Base-by-base conservation (phyloP, 2,113 vertebrate genomes). In the Charadrius vociferus region DNA sequence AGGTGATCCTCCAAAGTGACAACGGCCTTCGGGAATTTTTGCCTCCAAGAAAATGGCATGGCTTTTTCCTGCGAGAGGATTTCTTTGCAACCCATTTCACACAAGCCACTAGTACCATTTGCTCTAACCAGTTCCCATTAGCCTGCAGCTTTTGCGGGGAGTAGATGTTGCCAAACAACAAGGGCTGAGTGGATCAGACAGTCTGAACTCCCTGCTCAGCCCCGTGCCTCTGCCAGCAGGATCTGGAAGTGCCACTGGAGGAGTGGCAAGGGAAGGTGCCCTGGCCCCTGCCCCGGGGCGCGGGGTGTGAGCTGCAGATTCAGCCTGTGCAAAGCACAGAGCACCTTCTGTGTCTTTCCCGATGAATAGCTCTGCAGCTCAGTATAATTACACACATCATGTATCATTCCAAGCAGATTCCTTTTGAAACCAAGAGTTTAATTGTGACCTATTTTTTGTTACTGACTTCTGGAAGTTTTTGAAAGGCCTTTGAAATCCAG, bases 391-490 rank as follows among this genome's bases (percentile, higher is more conserved):
- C 80, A 90, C 26, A 52, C 73, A 84, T 55, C 63, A 58, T 63
- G 47, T 59, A 77, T 89, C 84, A 53, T 81, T 59, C 73, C 80
- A 89, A 59, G 41, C 56, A 81, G 68, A 79, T 87, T 81, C 78
- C 63, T 92, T 93, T 86, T 74, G 62, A 90, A 95, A 88, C 30
- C 4, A 10, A 91, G 66, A 92, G 56, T 49, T 96, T 92, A 83
- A 81, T 61, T 93, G 74, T 81, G 84, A 93, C 89, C 94, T 97
- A 93, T 95, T 95, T 72, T 91, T 67, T 78, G 45, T 81, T 92
- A 90, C 36, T 0, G 1, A 36, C 41, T 85, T 66, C 84, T 39
- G 17, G 23, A 96, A 94, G 84, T 80, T 96, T 95, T 20, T 91
- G 58, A 83, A 93, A 95, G 75, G 55, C 55, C 52, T 96, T 93